These are phyloP conservation scores for Caenorhabditis latens DNA, from an alignment of 1,140 invertebrate genomes.

Conservation along the genomic window DNA sequence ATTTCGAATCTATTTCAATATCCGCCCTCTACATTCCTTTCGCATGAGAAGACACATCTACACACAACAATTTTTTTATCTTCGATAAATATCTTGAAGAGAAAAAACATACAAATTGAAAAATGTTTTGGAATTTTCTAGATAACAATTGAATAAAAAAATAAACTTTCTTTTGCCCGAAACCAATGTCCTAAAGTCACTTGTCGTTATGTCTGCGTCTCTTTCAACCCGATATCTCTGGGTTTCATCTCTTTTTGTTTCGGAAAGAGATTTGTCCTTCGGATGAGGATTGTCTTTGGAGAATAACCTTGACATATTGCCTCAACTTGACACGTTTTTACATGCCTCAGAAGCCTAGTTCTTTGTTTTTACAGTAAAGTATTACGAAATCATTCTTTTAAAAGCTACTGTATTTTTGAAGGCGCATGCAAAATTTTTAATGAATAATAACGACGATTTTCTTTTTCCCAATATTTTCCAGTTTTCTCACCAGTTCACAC, in stretches of 20 bases:
- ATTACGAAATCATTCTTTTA: neutral
- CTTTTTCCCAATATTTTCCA: neutral
- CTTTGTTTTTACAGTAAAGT: neutral
- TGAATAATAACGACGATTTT: neutral
- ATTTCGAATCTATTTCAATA: conserved; percentile 52
- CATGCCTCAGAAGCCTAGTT: neutral
- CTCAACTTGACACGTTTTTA: conserved; percentile 18
- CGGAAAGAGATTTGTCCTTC: conserved; percentile 8
- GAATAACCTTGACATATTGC: conserved; percentile 46
- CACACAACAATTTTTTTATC: conserved; percentile 33
- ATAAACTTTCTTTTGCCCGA: neutral
- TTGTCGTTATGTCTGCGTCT: conserved; percentile 32
- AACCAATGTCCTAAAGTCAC: neutral
- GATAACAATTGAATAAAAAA: neutral
- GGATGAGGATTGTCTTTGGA: conserved; percentile 45
- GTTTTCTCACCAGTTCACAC: neutral
- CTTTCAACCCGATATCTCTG: conserved; percentile 7
- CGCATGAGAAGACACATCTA: conserved; percentile 21
- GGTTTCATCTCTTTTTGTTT: conserved; percentile 30
- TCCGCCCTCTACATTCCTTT: conserved; percentile 32
- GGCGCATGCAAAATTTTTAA: neutral
- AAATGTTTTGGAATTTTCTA: conserved; percentile 15
- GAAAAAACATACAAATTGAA: neutral
- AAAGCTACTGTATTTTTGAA: neutral
- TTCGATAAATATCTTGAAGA: conserved; percentile 4